Evolutionary conservation across 2,888 invertebrate species (phyloP), one percentile per base, ranked within the genome.

Genomic region (Leucophenga montana): DNA sequence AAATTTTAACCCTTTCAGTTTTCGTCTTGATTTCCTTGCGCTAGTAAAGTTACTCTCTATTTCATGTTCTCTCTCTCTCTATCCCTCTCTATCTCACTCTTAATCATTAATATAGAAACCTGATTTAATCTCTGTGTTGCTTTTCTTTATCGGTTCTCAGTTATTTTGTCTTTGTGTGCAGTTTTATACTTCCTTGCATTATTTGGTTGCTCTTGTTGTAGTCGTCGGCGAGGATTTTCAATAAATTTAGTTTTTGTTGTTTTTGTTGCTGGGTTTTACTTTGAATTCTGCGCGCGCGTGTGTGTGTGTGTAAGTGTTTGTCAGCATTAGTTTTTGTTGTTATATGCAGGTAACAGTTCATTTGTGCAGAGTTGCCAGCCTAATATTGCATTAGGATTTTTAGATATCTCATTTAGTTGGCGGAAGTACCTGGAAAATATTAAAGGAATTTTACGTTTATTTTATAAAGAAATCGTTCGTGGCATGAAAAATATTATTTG

Each of bases 321-420:
- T 64, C 66, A 44, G 33, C 33, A 33, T 54, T 20, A 11, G 9
- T 53, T 72, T 69, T 48, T 33, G 53, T 75, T 73, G 66, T 73
- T 67, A 74, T 75, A 72, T 77, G 76, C 83, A 84, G 83, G 80
- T 85, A 83, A 85, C 80, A 82, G 82, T 79, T 81, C 77, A 84
- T 84, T 83, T 81, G 75, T 71, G 68, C 74, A 85, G 85, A 67
- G 83, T 83, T 84, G 78, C 78, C 83, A 78, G 61, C 59, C 59
- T 56, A 70, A 66, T 66, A 20, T 33, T 50, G 13, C 46, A 18
- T 39, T 61, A 70, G 70, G 70, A 6, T 72, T 53, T 46, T 39
- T 61, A 27, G 27, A 27, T 27, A 27, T n/a, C n/a, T n/a, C 3
- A 27, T 27, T 4, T 6, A 14, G 46, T n/a, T 46, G 8, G 46